These are phyloP conservation scores for Trachymyrmex cornetzi DNA, from an alignment of 1,140 invertebrate genomes.

Conservation along the genomic window DNA sequence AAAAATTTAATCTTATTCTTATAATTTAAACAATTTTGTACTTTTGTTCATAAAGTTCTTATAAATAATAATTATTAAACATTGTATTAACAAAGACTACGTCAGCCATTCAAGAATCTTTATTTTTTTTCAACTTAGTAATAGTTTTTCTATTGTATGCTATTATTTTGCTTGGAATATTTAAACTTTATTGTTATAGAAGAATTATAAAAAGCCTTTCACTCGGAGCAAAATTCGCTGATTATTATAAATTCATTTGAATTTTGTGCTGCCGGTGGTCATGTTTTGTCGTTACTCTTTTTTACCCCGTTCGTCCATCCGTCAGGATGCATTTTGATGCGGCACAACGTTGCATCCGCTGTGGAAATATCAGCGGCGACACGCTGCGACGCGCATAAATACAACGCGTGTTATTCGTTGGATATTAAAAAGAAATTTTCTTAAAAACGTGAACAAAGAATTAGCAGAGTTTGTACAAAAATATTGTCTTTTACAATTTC, in stretches of 20 bases:
- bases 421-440: slow-evolving; percentile 46
- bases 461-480: not conserved
- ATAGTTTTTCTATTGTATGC: not conserved
- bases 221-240: slow-evolving; percentile 23
- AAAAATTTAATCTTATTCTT: not conserved
- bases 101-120: not conserved
- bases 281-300: slow-evolving; percentile 37
- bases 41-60: not conserved
- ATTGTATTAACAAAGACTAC: not conserved
- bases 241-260: slow-evolving; percentile 65
- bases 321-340: slow-evolving; percentile 62
- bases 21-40: slow-evolving; percentile 8
- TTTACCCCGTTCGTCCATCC: slow-evolving; percentile 40
- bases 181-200: slow-evolving; percentile 28
- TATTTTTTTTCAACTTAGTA: not conserved
- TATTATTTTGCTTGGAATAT: slow-evolving; percentile 2
- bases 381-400: slow-evolving; percentile 70
- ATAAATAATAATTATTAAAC: not conserved
- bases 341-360: slow-evolving; percentile 43
- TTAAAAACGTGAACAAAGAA: slow-evolving; percentile 27
- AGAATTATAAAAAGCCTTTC: slow-evolving; percentile 16
- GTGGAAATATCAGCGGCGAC: slow-evolving; percentile 47
- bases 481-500: not conserved
- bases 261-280: slow-evolving; percentile 25
- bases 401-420: slow-evolving; percentile 62